phyloP scores from a whole-genome alignment of 2,888 invertebrate genomes.

The Agonum fuliginosum region DNA sequence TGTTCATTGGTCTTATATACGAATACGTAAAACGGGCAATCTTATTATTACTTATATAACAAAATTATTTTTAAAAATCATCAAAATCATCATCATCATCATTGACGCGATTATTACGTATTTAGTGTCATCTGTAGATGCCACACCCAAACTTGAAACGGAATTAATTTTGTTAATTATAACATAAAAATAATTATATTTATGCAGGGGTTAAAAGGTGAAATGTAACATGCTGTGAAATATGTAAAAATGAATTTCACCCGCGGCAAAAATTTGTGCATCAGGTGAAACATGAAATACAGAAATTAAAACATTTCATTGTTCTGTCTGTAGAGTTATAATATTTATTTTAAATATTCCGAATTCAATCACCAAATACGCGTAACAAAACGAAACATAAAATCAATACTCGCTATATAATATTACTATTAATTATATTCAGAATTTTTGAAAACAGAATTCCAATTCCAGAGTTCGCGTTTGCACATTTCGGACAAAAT shows the following conservation, averaged over 20 bases:
- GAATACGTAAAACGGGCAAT: too few relatives aligned
- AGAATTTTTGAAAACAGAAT: conserved; percentile 17
- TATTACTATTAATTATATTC: conserved; percentile 38
- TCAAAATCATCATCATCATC: too few relatives aligned
- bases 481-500: conserved; percentile 39
- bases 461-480: background rate
- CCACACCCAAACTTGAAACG: too few relatives aligned
- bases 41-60: too few relatives aligned
- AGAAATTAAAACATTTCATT: conserved; percentile 10
- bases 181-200: too few relatives aligned
- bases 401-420: conserved; percentile 24
- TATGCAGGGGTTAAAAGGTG: too few relatives aligned
- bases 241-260: background rate
- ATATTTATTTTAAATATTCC: conserved; percentile 29
- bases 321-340: background rate
- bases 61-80: too few relatives aligned
- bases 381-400: background rate
- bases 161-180: too few relatives aligned
- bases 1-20: too few relatives aligned
- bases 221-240: background rate
- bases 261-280: background rate
- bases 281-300: background rate
- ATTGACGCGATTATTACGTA: too few relatives aligned
- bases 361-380: conserved; percentile 25
- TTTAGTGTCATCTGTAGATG: too few relatives aligned